Evolutionary conservation across 2,797 vertebrate genomes (phyloP).

Genomic region (Cirrhinus mrigala): DNA sequence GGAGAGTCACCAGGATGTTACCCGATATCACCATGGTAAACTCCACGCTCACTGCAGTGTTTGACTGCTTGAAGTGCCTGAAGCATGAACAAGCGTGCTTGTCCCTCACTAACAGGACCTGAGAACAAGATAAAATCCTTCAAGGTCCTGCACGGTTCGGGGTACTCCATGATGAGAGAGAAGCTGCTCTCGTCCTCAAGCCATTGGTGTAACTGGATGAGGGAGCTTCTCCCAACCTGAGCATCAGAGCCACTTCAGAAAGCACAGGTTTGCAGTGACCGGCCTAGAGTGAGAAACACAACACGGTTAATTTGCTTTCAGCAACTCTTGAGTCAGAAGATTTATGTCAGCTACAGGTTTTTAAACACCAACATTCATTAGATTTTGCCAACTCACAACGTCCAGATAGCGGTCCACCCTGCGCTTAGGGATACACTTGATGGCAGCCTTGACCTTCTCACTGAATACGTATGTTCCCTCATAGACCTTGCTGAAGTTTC

Average conservation of each 20-base stretch:
- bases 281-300: not conserved
- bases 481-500: not conserved
- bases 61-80: not conserved
- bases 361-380: not conserved
- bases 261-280: not conserved
- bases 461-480: not conserved
- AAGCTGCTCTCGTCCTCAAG: not conserved
- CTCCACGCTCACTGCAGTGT: not conserved
- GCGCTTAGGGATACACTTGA: not conserved
- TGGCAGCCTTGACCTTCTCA: not conserved
- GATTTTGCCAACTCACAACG: not conserved
- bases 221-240: not conserved
- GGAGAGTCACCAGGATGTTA: not conserved
- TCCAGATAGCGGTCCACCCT: not conserved
- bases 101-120: not conserved
- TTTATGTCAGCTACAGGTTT: not conserved
- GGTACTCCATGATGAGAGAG: not conserved
- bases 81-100: not conserved
- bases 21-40: not conserved
- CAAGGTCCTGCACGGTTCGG: not conserved
- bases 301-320: not conserved
- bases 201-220: not conserved
- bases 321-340: too few species aligned
- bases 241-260: not conserved
- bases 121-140: not conserved